Conservation (phyloP, 2,797 vertebrate species). For the Brotula barbata region DNA sequence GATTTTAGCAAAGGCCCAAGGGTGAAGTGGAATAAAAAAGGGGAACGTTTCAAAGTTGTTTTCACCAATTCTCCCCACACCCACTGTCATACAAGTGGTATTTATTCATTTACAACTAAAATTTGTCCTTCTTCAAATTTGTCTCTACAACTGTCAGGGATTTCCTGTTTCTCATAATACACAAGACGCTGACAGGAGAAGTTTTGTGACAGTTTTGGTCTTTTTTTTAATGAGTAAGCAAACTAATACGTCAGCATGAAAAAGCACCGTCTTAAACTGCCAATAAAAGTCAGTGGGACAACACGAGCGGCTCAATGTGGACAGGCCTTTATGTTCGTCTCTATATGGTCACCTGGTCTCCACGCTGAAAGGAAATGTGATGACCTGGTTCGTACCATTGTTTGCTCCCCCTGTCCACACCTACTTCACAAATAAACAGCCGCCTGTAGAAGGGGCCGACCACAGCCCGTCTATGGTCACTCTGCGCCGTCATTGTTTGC, state of each 20-base stretch:
- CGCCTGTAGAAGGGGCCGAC: conserved; percentile 33
- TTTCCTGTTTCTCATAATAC: neutral
- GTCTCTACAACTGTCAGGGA: neutral
- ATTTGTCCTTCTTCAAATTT: neutral
- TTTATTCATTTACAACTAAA: neutral
- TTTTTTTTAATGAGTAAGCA: neutral
- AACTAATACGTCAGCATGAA: conserved; percentile 5
- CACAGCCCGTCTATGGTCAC: conserved; percentile 20
- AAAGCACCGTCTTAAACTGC: neutral
- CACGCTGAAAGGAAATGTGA: conserved; percentile 81
- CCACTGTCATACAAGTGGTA: neutral
- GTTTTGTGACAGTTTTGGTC: neutral
- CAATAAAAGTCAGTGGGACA: too few species aligned
- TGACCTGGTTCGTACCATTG: conserved; percentile 79
- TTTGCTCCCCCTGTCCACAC: conserved; percentile 66
- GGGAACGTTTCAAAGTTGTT: neutral
- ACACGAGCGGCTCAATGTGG: neutral
- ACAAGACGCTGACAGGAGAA: neutral
- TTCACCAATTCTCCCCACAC: neutral
- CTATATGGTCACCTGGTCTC: conserved; percentile 64
- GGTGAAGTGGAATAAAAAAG: neutral
- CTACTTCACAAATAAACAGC: conserved; percentile 64
- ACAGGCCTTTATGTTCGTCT: conserved; percentile 68
- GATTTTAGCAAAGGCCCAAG: neutral
- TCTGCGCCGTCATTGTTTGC: conserved; percentile 38